Percentiles rank a stretch among this genome's conserved stretches.
Evolutionary conservation across 2,888 invertebrate species (phyloP).

Genomic region (Deilephila porcellus): DNA sequence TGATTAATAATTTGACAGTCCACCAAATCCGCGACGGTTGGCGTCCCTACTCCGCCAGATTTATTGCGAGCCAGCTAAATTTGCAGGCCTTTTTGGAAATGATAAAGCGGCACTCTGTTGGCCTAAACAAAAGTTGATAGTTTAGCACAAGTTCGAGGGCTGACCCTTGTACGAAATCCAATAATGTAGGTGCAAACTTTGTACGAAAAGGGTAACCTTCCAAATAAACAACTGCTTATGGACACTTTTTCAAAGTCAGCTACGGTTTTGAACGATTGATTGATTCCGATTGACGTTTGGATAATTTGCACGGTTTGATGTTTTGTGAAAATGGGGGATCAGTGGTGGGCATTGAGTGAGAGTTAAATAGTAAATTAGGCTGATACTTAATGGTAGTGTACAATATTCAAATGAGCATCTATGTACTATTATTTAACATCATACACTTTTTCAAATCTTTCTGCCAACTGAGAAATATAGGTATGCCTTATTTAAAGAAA

Average conservation of each 20-base stretch:
- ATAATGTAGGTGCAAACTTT: constrained; percentile 30
- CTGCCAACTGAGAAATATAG: too few species aligned
- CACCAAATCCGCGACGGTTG: constrained; percentile 39
- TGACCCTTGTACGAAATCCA: constrained; percentile 30
- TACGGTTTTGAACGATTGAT: neutral
- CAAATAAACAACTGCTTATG: constrained; percentile 14
- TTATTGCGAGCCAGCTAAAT: constrained; percentile 52
- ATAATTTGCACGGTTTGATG: too few species aligned
- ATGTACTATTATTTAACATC: too few species aligned
- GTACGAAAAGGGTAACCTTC: constrained; percentile 14
- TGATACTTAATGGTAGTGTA: too few species aligned
- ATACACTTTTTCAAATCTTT: too few species aligned
- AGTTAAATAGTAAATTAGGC: too few species aligned
- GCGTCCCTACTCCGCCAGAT: constrained; percentile 47
- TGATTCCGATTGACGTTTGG: neutral
- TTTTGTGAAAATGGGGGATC: neutral
- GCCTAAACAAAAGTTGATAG: constrained; percentile 59
- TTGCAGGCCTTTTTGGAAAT: constrained; percentile 54
- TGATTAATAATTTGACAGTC: constrained; percentile 32
- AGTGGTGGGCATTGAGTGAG: too few species aligned
- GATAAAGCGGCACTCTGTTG: constrained; percentile 49
- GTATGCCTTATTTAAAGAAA: too few species aligned
- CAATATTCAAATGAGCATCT: too few species aligned
- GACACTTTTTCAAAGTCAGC: constrained; percentile 8
- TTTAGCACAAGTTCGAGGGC: constrained; percentile 45